phyloP scores from a whole-genome alignment of 2,797 vertebrate genomes.

The Notoglanidium macrostoma region DNA sequence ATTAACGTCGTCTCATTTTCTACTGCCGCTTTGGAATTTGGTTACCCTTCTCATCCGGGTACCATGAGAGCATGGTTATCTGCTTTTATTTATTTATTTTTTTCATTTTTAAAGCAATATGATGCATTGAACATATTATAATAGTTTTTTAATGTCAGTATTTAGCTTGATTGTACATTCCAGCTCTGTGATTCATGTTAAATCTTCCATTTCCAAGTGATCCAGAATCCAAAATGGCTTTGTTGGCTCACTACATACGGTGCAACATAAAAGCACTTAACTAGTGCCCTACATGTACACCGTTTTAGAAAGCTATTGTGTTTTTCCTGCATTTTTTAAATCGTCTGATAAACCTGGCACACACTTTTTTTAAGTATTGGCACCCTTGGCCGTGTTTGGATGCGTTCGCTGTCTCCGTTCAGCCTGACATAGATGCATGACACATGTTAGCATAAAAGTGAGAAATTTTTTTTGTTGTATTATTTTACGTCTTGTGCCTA shows the following conservation, averaged over 20 bases:
- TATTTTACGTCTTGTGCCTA: neutral
- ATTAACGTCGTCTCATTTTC: neutral
- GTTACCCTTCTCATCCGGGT: neutral
- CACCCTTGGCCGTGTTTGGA: neutral
- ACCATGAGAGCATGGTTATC: neutral
- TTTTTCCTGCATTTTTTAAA: neutral
- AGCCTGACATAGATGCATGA: neutral
- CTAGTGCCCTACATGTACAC: no score
- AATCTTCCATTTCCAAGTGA: neutral
- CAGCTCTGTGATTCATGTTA: neutral
- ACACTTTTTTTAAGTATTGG: neutral
- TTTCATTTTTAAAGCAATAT: neutral
- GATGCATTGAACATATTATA: neutral
- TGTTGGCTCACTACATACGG: neutral
- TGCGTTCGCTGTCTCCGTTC: neutral
- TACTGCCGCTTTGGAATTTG: neutral
- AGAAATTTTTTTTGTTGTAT: neutral
- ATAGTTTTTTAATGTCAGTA: neutral
- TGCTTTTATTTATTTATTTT: neutral
- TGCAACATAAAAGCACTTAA: neutral
- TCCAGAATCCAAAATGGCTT: neutral
- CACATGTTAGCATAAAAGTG: neutral
- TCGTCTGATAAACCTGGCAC: neutral
- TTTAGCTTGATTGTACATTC: neutral
- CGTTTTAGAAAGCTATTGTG: no score